Evolutionary conservation across 2,113 vertebrate species (phyloP).

Genomic region (Orycteropus afer): DNA sequence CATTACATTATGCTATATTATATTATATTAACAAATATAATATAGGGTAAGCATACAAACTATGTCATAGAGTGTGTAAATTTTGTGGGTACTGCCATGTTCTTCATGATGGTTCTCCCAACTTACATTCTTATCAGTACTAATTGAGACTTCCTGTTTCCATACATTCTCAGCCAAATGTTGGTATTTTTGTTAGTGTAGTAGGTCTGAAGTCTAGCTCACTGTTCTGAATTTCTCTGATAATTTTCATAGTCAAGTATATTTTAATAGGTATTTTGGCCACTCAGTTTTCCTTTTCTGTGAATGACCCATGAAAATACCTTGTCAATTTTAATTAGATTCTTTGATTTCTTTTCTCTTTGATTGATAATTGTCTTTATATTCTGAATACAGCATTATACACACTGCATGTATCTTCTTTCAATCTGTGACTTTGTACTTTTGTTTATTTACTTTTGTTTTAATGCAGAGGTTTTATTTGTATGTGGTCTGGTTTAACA

Average conservation of each 20-base stretch:
- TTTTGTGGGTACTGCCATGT: not conserved
- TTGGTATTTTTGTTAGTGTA: not conserved
- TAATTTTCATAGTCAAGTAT: not conserved
- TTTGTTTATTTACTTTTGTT: not conserved
- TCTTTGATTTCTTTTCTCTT: constrained; percentile 14
- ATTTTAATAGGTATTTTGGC: not conserved
- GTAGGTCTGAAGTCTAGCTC: not conserved
- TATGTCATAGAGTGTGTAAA: accelerated
- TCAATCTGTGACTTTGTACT: not conserved
- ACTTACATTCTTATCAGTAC: not conserved
- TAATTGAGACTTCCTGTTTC: not conserved
- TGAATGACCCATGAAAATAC: not conserved
- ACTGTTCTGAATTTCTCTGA: not conserved
- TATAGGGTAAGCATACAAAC: not conserved
- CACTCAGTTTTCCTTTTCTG: not conserved
- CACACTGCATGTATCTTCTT: not conserved
- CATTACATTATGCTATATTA: no score
- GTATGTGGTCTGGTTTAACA: not conserved
- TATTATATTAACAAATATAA: no score
- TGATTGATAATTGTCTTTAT: not conserved
- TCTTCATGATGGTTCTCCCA: not conserved
- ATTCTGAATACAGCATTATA: not conserved
- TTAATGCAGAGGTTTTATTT: not conserved
- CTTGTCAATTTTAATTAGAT: not conserved
- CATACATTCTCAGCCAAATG: not conserved